phyloP scores from a whole-genome alignment of 2,797 vertebrate genomes.

The Poeciliopsis presidionis region DNA sequence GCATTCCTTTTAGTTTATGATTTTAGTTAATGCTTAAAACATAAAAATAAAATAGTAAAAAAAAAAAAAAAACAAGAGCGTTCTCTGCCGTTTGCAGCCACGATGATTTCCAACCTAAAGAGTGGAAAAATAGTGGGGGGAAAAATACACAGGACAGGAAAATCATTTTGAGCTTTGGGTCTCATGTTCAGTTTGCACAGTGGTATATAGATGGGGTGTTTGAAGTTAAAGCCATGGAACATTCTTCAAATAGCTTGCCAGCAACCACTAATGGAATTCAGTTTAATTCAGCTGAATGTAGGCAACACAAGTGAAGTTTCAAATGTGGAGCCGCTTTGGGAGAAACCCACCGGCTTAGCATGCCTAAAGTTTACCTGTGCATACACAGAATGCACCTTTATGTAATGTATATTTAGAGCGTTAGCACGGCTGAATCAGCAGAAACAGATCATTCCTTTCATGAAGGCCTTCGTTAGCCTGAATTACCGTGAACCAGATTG shows the following conservation, averaged over 20 bases:
- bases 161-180: slow-evolving; percentile 78
- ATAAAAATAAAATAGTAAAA: neutral
- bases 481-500: slow-evolving; percentile 5
- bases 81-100: slow-evolving; percentile 17
- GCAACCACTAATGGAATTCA: slow-evolving; percentile 79
- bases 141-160: slow-evolving; percentile 73
- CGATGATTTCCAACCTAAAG: slow-evolving; percentile 45
- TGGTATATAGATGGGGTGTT: slow-evolving; percentile 77
- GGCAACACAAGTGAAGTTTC: slow-evolving; percentile 62
- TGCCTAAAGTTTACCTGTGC: slow-evolving; percentile 8
- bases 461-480: neutral
- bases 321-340: slow-evolving; percentile 51
- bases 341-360: slow-evolving; percentile 33
- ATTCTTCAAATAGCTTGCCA: slow-evolving; percentile 82
- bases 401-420: neutral
- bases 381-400: slow-evolving; percentile 1
- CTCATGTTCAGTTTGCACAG: slow-evolving; percentile 79
- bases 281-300: slow-evolving; percentile 69
- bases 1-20: slow-evolving; percentile 13
- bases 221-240: slow-evolving; percentile 80
- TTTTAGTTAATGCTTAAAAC: slow-evolving; percentile 18
- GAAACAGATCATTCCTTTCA: slow-evolving; percentile 7
- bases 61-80: neutral
- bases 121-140: slow-evolving; percentile 60
- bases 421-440: slow-evolving; percentile 17